phyloP scores from a whole-genome alignment of 2,888 invertebrate genomes.

The Epistrophella euchroma region DNA sequence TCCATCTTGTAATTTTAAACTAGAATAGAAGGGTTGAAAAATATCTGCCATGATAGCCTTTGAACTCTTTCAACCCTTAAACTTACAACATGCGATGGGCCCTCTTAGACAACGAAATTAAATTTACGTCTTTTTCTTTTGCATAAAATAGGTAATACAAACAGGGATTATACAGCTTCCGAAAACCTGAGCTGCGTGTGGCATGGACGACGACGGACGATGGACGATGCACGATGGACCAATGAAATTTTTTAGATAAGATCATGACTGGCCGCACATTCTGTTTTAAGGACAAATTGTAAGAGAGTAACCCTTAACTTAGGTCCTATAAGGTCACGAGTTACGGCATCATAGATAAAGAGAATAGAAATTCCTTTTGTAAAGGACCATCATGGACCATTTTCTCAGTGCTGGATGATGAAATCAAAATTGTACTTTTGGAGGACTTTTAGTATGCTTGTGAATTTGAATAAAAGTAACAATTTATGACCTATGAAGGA shows the following conservation, averaged over 20 bases:
- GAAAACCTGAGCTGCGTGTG: conserved; percentile 10
- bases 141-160: neutral
- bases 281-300: conserved; percentile 23
- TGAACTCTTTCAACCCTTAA: conserved; percentile 31
- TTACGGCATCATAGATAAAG: conserved; percentile 8
- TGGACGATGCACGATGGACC: conserved; percentile 26
- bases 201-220: neutral
- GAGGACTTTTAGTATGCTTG: neutral
- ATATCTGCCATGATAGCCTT: conserved; percentile 22
- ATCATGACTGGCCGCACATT: conserved; percentile 32
- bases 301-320: conserved; percentile 18
- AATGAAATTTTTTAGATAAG: conserved; percentile 41
- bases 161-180: conserved; percentile 22
- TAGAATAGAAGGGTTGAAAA: conserved; percentile 8
- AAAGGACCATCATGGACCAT: conserved; percentile 29
- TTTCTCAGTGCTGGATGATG: conserved; percentile 9
- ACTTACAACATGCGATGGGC: conserved; percentile 1
- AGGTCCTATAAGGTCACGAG: conserved; percentile 29
- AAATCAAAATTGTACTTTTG: conserved; percentile 9
- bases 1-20: conserved; percentile 25
- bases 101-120: neutral
- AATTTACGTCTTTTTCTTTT: conserved; percentile 16
- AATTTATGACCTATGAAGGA: conserved; percentile 7
- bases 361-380: neutral
- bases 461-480: neutral